A percentile compares a stretch with the other conserved stretches of the same genome.
Conservation (phyloP, 2,113 vertebrate species). For the Eulemur rufifrons region DNA sequence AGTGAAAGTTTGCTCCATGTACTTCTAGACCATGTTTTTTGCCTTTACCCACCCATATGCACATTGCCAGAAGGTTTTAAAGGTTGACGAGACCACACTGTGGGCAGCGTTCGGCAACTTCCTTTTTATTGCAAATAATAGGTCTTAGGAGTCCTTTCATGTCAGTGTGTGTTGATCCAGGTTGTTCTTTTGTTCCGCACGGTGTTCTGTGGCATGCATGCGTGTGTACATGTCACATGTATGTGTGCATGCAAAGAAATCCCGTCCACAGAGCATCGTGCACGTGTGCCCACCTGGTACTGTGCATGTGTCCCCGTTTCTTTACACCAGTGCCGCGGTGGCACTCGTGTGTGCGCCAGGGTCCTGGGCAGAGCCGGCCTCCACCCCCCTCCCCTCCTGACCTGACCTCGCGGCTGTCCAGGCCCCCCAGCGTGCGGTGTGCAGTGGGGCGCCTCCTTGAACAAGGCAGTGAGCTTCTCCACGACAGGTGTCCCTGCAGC, state of each 20-base stretch:
- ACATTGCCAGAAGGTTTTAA: neutral
- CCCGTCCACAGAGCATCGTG: no score
- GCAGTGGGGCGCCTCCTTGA: rapidly evolving
- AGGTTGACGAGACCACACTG: neutral
- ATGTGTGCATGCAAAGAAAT: no score
- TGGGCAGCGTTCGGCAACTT: neutral
- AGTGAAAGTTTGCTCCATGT: neutral
- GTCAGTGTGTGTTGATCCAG: neutral
- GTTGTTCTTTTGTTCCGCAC: neutral
- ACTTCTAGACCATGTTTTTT: neutral
- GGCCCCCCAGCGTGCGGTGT: rapidly evolving
- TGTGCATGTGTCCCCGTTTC: no score
- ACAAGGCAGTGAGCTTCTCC: rapidly evolving
- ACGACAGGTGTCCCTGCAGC: rapidly evolving
- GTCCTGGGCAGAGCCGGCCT: no score
- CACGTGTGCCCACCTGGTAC: no score
- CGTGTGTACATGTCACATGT: no score
- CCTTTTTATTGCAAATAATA: neutral
- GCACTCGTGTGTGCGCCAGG: no score
- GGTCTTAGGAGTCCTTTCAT: neutral
- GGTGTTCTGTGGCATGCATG: neutral
- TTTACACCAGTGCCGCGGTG: neutral
- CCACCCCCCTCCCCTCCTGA: no score
- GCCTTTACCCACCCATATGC: neutral
- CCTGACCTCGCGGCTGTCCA: no score